Evolutionary conservation across 2,797 vertebrate genomes (phyloP).

Genomic region (Enteromius radiatus): DNA sequence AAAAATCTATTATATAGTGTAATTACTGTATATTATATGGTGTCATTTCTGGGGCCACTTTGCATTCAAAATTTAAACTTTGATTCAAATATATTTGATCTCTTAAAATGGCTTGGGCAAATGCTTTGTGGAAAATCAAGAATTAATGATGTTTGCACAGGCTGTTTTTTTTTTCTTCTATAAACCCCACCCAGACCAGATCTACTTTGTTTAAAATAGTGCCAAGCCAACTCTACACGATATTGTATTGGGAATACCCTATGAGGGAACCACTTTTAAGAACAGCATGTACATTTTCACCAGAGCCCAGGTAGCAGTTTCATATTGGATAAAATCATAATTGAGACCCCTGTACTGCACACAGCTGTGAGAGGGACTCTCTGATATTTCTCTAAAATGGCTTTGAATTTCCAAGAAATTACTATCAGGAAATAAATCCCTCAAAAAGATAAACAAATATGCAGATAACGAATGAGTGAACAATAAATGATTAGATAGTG

Average conservation of each 20-base stretch:
- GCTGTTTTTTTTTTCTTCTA: not conserved
- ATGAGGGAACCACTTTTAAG: not conserved
- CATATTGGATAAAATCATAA: not conserved
- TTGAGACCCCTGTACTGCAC: not conserved
- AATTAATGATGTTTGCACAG: slow-evolving; percentile 9
- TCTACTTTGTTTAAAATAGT: slow-evolving; percentile 14
- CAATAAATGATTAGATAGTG: slow-evolving; percentile 20
- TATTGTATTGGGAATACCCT: not conserved
- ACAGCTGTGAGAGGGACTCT: not conserved
- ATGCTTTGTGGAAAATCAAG: slow-evolving; percentile 8
- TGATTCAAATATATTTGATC: slow-evolving; percentile 11
- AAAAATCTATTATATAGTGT: not conserved
- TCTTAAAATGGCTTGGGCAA: not conserved
- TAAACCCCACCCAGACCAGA: not conserved
- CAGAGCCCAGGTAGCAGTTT: not conserved
- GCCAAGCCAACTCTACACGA: not conserved
- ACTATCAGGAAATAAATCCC: slow-evolving; percentile 10
- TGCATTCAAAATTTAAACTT: not conserved
- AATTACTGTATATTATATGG: too few species aligned
- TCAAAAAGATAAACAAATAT: slow-evolving; percentile 6
- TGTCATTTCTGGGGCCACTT: not conserved
- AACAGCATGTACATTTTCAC: not conserved
- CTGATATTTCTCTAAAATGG: slow-evolving; percentile 8
- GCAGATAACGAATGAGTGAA: slow-evolving; percentile 15
- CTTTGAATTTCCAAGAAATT: slow-evolving; percentile 4